These are phyloP conservation scores for Pampus argenteus DNA, from an alignment of 2,797 vertebrate genomes.

Conservation along the genomic window DNA sequence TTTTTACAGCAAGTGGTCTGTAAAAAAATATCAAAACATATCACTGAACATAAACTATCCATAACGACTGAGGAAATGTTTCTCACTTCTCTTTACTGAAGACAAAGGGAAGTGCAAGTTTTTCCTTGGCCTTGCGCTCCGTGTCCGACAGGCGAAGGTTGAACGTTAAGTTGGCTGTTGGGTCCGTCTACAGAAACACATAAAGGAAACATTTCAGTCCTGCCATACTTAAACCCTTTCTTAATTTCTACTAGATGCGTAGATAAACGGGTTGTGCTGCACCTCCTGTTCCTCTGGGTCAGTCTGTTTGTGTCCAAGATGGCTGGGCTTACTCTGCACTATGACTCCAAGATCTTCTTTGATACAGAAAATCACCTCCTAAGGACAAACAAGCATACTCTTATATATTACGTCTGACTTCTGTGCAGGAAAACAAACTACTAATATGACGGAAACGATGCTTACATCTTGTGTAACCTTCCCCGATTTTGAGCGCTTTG, in stretches of 20 bases:
- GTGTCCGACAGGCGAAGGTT: slow-evolving; percentile 88
- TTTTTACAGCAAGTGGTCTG: neutral
- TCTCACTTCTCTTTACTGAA: slow-evolving; percentile 90
- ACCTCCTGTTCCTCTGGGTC: slow-evolving; percentile 77
- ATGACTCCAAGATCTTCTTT: slow-evolving; percentile 75
- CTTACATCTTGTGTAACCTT: slow-evolving; percentile 83
- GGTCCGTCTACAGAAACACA: slow-evolving; percentile 79
- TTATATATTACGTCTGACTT: neutral
- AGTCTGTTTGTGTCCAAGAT: slow-evolving; percentile 53
- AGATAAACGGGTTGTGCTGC: neutral
- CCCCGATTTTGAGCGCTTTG: slow-evolving; percentile 82
- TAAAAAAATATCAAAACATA: neutral
- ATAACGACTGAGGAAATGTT: neutral
- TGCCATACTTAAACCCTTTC: neutral
- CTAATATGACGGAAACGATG: neutral
- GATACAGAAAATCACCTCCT: slow-evolving; percentile 83
- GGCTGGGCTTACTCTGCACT: slow-evolving; percentile 66
- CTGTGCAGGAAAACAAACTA: neutral
- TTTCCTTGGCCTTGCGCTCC: slow-evolving; percentile 86
- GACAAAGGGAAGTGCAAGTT: slow-evolving; percentile 88
- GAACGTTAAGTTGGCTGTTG: slow-evolving; percentile 87
- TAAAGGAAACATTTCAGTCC: slow-evolving; percentile 1
- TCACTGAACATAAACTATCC: neutral
- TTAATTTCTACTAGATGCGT: neutral
- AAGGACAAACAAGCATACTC: slow-evolving; percentile 7